Percentiles rank a stretch among this genome's conserved stretches.
These are phyloP conservation scores for Solea senegalensis DNA, from an alignment of 2,113 vertebrate species.

Conservation along the genomic window DNA sequence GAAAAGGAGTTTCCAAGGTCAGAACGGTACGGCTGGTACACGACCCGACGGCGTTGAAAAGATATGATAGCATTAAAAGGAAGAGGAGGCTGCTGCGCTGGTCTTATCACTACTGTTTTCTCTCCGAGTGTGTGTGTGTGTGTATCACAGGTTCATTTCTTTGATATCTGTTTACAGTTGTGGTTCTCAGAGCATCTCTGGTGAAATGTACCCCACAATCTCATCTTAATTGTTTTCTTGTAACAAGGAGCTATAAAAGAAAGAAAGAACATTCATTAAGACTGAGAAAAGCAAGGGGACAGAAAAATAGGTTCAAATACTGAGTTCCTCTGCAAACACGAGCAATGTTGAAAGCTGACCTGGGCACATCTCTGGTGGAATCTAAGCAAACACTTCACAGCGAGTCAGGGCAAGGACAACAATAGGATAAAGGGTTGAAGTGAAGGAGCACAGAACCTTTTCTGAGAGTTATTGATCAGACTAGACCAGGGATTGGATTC, in stretches of 20 bases:
- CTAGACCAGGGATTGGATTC: conserved; percentile 24
- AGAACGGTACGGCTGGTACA: too few species aligned
- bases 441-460: conserved; percentile 2
- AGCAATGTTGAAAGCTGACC: conserved; percentile 28
- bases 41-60: conserved; percentile 18
- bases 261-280: neutral
- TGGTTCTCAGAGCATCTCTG: conserved; percentile 26
- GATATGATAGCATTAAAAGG: conserved; percentile 9
- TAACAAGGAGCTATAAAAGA: conserved; percentile 10
- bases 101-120: neutral
- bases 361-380: conserved; percentile 5
- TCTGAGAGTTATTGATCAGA: conserved; percentile 46
- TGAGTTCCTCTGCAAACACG: conserved; percentile 34
- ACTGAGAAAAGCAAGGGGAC: neutral
- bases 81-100: neutral
- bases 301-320: conserved; percentile 12
- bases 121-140: neutral
- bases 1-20: neutral
- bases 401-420: conserved; percentile 28
- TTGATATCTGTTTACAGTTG: conserved; percentile 30
- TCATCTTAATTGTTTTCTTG: conserved; percentile 23
- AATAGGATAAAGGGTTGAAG: conserved; percentile 20
- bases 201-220: conserved; percentile 22
- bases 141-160: conserved; percentile 12
- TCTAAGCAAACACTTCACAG: conserved; percentile 52